phyloP scores from a whole-genome alignment of 2,888 invertebrate genomes.

The Drosophila bunnanda region DNA sequence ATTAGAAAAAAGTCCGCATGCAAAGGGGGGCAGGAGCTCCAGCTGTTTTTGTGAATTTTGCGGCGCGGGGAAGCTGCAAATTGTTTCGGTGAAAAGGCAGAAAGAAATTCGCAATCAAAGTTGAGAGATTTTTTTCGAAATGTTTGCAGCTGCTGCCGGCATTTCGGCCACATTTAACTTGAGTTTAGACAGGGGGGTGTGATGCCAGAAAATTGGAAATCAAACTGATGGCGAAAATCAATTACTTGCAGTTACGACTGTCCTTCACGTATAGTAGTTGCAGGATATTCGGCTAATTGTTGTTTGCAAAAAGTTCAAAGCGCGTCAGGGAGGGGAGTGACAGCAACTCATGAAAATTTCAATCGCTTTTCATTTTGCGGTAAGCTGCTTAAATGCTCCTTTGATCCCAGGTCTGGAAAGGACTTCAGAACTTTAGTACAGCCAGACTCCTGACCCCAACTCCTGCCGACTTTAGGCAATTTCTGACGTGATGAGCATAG shows the following conservation, averaged over 20 bases:
- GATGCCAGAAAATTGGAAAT: slow-evolving; percentile 49
- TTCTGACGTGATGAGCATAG: slow-evolving; percentile 70
- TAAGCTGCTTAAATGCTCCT: slow-evolving; percentile 75
- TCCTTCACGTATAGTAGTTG: slow-evolving; percentile 7
- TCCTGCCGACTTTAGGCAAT: slow-evolving; percentile 21
- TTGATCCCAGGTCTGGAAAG: slow-evolving; percentile 55
- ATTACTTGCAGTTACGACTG: slow-evolving; percentile 52
- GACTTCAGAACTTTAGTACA: background rate
- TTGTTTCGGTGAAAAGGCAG: slow-evolving; percentile 46
- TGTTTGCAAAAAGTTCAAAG: slow-evolving; percentile 19
- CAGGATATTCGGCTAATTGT: slow-evolving; percentile 52
- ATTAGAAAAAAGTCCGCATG: slow-evolving; percentile 38
- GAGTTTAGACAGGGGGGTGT: background rate
- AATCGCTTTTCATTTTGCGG: slow-evolving; percentile 65
- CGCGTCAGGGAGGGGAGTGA: background rate
- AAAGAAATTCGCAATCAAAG: slow-evolving; percentile 78
- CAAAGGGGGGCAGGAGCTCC: slow-evolving; percentile 2
- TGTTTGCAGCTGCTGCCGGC: slow-evolving; percentile 17
- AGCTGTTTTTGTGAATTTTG: slow-evolving; percentile 34
- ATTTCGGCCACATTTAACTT: slow-evolving; percentile 41
- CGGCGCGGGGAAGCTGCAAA: slow-evolving; percentile 31
- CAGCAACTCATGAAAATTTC: slow-evolving; percentile 59
- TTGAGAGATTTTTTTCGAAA: slow-evolving; percentile 52
- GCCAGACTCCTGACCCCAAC: slow-evolving; percentile 24
- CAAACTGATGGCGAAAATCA: slow-evolving; percentile 70